Base-by-base conservation (phyloP, 2,113 vertebrate species). In the Sterna hirundo region DNA sequence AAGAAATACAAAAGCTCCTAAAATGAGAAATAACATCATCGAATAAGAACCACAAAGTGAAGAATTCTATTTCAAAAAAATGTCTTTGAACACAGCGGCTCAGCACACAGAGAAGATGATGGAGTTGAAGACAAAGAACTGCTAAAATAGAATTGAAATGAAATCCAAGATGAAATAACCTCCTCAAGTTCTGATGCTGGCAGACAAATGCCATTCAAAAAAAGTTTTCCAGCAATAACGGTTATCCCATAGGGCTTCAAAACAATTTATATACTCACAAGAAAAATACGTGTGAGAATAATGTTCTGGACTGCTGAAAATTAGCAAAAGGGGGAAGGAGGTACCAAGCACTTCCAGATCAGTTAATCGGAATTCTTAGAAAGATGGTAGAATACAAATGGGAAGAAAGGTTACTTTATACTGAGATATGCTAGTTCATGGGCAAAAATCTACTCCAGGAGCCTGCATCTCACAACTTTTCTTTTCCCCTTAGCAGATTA, bases 1-100 rank as follows among this genome's bases (percentile, higher is more conserved):
- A 95, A 97, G 93, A 97, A 96, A 94, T 86, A 97, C 76, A 96
- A 97, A 96, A 90, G 93, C 75, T 88, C 92, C 93, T 97, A 96
- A 94, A 96, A 90, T 25, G 44, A 97, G 78, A 92, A 92, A 93
- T 94, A 95, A 94, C 90, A 84, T 96, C 91, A 85, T 75, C 54
- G 30, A 96, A 80, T 74, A 87, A 94, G 77, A 96, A 96, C 95
- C 95, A 62, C 92, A 97, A 96, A 96, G 92, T 85, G 85, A 97
- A 95, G 88, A 95, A 93, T 64, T 95, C 88, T 85, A 69, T 96
- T 97, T 95, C 26, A 81, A 83, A 93, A 86, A 95, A 91, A 92
- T 91, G 93, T 86, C 85, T 96, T 94, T 95, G 94, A 96, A 94
- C 93, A 92, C 87, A 94, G 92, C 72, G 57, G 75, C 81, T 85